Evolutionary conservation across 2,888 invertebrate genomes (phyloP).

Genomic region (Clunio marinus): DNA sequence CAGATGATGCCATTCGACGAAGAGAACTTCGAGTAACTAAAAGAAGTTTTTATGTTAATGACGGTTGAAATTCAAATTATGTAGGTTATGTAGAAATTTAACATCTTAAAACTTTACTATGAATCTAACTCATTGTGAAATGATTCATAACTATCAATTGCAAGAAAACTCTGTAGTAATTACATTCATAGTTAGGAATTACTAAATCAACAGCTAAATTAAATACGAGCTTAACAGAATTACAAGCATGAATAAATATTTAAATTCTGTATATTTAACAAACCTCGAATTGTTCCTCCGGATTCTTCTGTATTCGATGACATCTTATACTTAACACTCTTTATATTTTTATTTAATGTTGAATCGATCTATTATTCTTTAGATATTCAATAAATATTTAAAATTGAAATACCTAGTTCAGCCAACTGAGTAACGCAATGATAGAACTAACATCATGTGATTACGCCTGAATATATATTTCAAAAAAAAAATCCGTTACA

Average conservation of each 20-base stretch:
- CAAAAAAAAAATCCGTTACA: no score
- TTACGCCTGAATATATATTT: no score
- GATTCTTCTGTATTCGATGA: background rate
- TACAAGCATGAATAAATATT: background rate
- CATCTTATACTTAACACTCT: no score
- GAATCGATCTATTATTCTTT: no score
- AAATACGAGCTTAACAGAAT: background rate
- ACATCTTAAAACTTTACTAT: no score
- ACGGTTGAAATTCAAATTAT: background rate
- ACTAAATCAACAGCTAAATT: background rate
- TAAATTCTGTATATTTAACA: background rate
- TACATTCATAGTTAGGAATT: background rate
- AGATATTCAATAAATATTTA: no score
- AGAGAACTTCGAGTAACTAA: background rate
- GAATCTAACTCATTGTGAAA: background rate
- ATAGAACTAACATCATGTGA: no score
- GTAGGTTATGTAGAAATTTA: background rate
- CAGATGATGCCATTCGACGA: conserved; percentile 6
- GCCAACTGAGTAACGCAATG: no score
- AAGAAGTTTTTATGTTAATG: no score
- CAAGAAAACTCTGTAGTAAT: background rate
- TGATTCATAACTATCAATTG: background rate
- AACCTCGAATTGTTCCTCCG: background rate
- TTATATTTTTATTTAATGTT: no score
- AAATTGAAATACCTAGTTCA: no score